These are phyloP conservation scores for Mola mola DNA, from an alignment of 2,113 vertebrate species.

Conservation along the genomic window DNA sequence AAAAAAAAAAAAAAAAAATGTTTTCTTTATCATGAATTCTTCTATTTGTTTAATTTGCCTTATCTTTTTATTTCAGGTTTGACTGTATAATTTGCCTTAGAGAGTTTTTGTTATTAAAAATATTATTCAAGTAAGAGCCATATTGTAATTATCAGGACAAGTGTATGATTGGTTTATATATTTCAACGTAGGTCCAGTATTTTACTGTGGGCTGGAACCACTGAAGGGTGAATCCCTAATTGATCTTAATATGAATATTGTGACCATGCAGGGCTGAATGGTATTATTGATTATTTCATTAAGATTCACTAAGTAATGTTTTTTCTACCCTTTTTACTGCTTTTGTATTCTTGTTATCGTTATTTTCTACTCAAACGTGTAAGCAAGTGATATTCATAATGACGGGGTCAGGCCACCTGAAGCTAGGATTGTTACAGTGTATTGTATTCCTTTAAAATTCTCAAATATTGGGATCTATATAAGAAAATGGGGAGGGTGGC, in stretches of 20 bases:
- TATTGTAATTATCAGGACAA: constrained; percentile 50
- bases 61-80: constrained; percentile 47
- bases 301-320: constrained; percentile 64
- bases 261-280: constrained; percentile 49
- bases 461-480: constrained; percentile 44
- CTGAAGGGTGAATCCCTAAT: constrained; percentile 43
- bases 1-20: constrained; percentile 32
- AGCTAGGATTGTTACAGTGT: constrained; percentile 51
- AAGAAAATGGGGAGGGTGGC: constrained; percentile 41
- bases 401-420: constrained; percentile 55
- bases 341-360: constrained; percentile 75
- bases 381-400: constrained; percentile 38
- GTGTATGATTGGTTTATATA: constrained; percentile 53
- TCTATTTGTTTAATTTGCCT: constrained; percentile 57
- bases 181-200: constrained; percentile 65
- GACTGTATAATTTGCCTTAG: constrained; percentile 46
- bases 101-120: constrained; percentile 41
- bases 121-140: constrained; percentile 45
- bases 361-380: constrained; percentile 62
- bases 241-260: constrained; percentile 44
- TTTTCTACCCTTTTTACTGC: constrained; percentile 52
- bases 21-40: constrained; percentile 30
- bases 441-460: constrained; percentile 46
- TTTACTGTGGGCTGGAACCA: constrained; percentile 79
- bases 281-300: constrained; percentile 58